phyloP scores from a whole-genome alignment of 2,888 invertebrate genomes.

The Monochamus alternatus region DNA sequence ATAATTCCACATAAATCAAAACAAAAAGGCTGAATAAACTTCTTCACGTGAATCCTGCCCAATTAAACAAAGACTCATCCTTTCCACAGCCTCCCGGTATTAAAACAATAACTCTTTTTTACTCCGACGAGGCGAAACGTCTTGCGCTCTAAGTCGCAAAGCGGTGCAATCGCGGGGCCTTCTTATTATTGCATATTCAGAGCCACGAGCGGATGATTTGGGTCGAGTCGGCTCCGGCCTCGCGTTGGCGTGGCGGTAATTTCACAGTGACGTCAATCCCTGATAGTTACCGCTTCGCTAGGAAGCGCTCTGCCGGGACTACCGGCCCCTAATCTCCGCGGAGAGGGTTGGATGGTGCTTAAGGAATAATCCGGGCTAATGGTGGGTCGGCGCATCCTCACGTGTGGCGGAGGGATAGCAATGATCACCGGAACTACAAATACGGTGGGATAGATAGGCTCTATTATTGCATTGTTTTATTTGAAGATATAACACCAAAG shows the following conservation, averaged over 20 bases:
- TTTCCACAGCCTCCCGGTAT: background rate
- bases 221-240: background rate
- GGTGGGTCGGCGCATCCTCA: background rate
- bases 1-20: no score
- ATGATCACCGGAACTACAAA: background rate
- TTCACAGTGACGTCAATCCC: slow-evolving; percentile 14
- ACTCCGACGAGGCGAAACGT: background rate
- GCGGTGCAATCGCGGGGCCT: background rate
- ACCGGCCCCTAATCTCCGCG: background rate
- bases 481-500: no score
- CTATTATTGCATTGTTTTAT: no score
- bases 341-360: background rate
- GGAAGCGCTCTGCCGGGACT: background rate
- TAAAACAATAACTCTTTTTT: slow-evolving; percentile 4
- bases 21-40: background rate
- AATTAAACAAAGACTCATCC: background rate
- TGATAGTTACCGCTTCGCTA: background rate
- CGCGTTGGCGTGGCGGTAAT: background rate
- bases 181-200: background rate
- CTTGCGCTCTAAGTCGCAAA: background rate
- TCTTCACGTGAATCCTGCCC: background rate
- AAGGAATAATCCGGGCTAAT: background rate
- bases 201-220: background rate
- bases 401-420: no score
- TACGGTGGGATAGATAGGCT: background rate